Evolutionary conservation across 2,888 invertebrate genomes (phyloP), one percentile per base, ranked within the genome.

Genomic region (Drosophila parthenogenetica): DNA sequence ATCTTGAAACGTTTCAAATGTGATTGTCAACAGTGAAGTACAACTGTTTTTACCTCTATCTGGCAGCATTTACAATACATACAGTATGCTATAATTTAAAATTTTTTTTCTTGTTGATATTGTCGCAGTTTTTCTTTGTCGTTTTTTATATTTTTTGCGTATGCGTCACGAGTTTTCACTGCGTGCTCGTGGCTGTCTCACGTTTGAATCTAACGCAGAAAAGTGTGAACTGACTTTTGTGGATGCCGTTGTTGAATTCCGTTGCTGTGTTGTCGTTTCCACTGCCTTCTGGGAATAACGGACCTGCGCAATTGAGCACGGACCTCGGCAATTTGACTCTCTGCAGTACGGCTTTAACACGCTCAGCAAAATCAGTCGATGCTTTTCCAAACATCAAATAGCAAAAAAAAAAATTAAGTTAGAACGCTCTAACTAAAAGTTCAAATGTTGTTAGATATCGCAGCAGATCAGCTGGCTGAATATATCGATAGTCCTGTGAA

Each of bases 91-190:
- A 60, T 53, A 64, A 71, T 77, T 71, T 61, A 39, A 58, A 53
- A 35, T 25, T 57, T 32, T 3, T 57, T 50, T 59, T 37, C 48
- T 7, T 16, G 32, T 17, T 48, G 48, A 29, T 17, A 13, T 35
- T 35, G 11, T 35, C 35, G 35, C 35, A 35, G 35, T 35, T 35
- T 35, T 35, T 13, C 32, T 49, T 17, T 17, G 8, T 17, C 17
- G 32, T 45, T 69, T 68, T 59, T 69, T 60, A 42, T 62, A 25
- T 61, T 43, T 57, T 83, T 66, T 58, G 59, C 68, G 55, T 73
- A 68, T 81, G 76, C 73, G 79, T 77, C 64, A 77, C 73, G 75
- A 81, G 87, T 62, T 45, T 76, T 55, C 65, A 73, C 66, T 68
- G 73, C 78, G 75, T 78, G 73, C 71, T 83, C 83, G 73, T 62